Conservation (phyloP, 2,797 vertebrate species). For the Apogon talboti region DNA sequence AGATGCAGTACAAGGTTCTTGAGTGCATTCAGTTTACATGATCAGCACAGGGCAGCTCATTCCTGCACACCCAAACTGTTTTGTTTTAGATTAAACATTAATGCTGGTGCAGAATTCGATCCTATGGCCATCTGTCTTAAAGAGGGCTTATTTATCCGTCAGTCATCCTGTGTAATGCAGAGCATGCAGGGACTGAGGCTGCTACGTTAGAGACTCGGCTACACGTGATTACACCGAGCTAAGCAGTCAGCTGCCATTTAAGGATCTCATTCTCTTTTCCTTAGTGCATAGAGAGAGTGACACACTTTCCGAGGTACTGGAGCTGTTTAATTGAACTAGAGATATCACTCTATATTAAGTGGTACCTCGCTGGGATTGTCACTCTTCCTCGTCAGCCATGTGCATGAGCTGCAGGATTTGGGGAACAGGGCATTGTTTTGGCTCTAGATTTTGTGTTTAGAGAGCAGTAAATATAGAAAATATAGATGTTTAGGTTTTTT, state of each 20-base stretch:
- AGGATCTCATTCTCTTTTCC: constrained; percentile 18
- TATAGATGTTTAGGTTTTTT: constrained; percentile 9
- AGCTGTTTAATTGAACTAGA: constrained; percentile 63
- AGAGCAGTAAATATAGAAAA: too few species aligned
- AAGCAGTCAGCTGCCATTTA: constrained; percentile 43
- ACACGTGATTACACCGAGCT: constrained; percentile 24
- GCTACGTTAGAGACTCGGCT: constrained; percentile 6
- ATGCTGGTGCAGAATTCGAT: constrained; percentile 1
- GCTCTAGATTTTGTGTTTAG: neutral
- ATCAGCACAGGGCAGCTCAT: neutral
- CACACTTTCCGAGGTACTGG: constrained; percentile 43
- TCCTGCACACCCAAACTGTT: constrained; percentile 24
- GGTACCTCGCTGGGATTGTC: constrained; percentile 47
- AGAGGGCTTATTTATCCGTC: constrained; percentile 17
- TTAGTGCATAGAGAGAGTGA: constrained; percentile 34
- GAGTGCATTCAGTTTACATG: constrained; percentile 9
- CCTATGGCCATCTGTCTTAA: too few species aligned
- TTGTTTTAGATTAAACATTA: constrained; percentile 18
- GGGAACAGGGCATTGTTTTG: neutral
- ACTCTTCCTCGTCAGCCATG: constrained; percentile 16
- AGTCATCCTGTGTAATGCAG: constrained; percentile 20
- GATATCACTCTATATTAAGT: constrained; percentile 52
- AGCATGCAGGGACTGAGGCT: constrained; percentile 18
- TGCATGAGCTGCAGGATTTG: neutral
- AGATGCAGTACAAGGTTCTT: neutral